Evolutionary conservation across 92 coral and sea anemone species (phyloP).

Genomic region (Zoanthus solanderi): DNA sequence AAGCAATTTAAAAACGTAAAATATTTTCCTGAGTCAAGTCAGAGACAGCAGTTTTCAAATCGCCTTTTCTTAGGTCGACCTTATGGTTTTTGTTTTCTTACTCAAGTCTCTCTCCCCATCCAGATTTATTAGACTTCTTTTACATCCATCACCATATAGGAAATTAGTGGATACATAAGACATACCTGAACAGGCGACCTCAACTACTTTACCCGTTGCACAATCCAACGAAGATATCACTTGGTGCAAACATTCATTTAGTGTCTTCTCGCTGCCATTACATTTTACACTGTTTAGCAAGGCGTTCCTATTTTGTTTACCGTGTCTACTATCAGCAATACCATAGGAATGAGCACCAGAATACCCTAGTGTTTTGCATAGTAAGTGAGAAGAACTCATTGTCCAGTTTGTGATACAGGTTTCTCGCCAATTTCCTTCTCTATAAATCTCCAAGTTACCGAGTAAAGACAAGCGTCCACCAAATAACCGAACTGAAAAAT

Average conservation of each 20-base stretch:
- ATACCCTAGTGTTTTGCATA: neutral
- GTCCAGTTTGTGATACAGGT: constrained; percentile 7
- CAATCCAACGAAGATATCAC: neutral
- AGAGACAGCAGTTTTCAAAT: too few species aligned
- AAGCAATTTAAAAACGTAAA: too few species aligned
- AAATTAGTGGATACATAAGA: neutral
- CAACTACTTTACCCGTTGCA: neutral
- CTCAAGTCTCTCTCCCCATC: too few species aligned
- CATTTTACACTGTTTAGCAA: too few species aligned
- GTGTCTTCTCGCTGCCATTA: too few species aligned
- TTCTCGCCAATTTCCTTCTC: neutral
- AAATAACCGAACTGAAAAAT: neutral
- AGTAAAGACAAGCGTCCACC: neutral
- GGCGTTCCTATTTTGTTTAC: too few species aligned
- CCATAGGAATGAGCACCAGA: neutral
- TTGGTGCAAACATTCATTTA: neutral
- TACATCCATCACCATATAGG: too few species aligned
- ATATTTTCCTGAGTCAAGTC: too few species aligned
- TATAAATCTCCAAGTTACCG: constrained; percentile 1
- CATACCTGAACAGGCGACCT: constrained; percentile 5
- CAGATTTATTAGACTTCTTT: too few species aligned
- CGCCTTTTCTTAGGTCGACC: too few species aligned
- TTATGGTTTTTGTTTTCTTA: too few species aligned
- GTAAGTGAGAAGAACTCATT: neutral
- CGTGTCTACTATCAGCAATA: neutral